phyloP scores from a whole-genome alignment of 1,140 invertebrate species.

The Battus philenor region DNA sequence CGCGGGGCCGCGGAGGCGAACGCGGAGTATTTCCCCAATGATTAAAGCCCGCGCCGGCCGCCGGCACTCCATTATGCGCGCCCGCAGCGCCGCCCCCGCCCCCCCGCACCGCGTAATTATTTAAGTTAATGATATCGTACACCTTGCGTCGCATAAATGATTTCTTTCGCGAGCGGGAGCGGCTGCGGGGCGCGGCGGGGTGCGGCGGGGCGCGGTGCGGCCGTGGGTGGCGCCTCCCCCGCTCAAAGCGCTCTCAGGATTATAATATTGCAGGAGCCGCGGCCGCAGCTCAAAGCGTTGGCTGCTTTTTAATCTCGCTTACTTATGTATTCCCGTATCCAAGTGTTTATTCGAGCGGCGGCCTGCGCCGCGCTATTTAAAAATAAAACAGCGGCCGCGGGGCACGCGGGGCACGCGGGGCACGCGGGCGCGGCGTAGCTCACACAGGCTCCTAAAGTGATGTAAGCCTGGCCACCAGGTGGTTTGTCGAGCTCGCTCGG shows the following conservation, averaged over 20 bases:
- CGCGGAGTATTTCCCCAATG: constrained; percentile 65
- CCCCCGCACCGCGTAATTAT: constrained; percentile 61
- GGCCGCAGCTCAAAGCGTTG: constrained; percentile 36
- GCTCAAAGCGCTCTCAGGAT: constrained; percentile 32
- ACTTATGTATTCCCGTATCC: constrained; percentile 40
- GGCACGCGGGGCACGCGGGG: background rate
- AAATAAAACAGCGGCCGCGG: no score
- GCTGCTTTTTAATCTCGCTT: constrained; percentile 53
- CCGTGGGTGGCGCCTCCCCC: constrained; percentile 49
- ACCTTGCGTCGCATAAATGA: constrained; percentile 57
- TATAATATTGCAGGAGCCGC: constrained; percentile 43
- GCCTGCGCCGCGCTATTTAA: no score
- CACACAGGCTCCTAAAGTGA: no score
- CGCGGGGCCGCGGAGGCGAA: constrained; percentile 32
- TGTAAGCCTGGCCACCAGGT: no score
- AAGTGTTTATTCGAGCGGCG: constrained; percentile 13
- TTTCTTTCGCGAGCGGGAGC: constrained; percentile 45
- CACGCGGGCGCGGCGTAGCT: background rate
- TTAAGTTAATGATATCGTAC: constrained; percentile 71
- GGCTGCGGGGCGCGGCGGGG: constrained; percentile 8
- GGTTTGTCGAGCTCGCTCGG: no score
- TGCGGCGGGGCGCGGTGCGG: constrained; percentile 30
- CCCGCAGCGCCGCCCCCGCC: constrained; percentile 33
- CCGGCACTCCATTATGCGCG: constrained; percentile 62
- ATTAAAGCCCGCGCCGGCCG: constrained; percentile 52